Evolutionary conservation across 2,797 vertebrate genomes (phyloP), one percentile per base, ranked within the genome.

Genomic region (Cyclopterus lumpus): DNA sequence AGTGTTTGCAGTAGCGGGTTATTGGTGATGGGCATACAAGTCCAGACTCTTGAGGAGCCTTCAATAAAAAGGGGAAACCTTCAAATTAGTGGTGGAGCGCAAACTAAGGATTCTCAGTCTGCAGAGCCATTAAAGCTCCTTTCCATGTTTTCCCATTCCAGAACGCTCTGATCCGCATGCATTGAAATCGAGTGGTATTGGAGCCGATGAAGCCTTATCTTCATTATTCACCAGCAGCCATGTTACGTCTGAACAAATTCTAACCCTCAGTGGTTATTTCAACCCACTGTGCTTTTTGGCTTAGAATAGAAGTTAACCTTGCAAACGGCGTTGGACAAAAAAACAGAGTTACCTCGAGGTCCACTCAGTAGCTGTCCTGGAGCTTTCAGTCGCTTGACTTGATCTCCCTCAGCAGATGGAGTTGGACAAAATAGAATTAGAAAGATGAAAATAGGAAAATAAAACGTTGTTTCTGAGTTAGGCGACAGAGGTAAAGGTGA

Each of bases 211-310:
- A 73, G 40, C 11, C n/a, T 28, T 28, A 11, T 46, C 15, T 55
- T 67, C 2, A 67, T 53, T 46, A 38, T 67, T 51, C 5, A 42
- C 6, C 34, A 69, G 48, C 51, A 67, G 49, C 55, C 51, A 34
- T 32, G 36, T 58, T 38, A 24, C 7, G 0, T 54, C 20, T 69
- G 48, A 73, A 32, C 4, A 61, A n/a, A 57, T 18, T 61, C 26
- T 44, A 36, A 48, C 53, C 38, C n/a, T n/a, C 40, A 6, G 40
- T 44, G 28, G 62, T 71, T 53, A 20, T 75, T 75, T 61, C 10
- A 64, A 63, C 32, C 61, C 30, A 6, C 34, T 11, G 51, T 68
- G 40, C n/a, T n/a, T n/a, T n/a, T n/a, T n/a, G n/a, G n/a, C n/a
- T n/a, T n/a, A n/a, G n/a, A n/a, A 10, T 42, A 20, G 28, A 53